Base-by-base conservation (phyloP, 2,797 vertebrate genomes). In the Gephyroberyx darwinii region DNA sequence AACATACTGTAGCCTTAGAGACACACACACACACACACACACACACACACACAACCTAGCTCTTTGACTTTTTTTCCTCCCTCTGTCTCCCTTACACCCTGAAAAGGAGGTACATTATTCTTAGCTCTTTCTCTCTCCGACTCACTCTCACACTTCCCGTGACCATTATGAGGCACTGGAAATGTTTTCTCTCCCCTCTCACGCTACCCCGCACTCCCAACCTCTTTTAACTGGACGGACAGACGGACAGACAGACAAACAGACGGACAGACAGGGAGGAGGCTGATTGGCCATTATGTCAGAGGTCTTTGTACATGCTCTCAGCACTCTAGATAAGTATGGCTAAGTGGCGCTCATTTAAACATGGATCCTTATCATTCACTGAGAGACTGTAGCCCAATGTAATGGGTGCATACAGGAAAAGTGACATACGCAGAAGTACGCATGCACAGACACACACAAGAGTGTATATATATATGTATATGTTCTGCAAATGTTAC, bases 341-440 rank as follows among this genome's bases (percentile, higher is more conserved):
- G 69, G 67, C 81, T 87, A 87, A 90, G 86, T 90, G 85, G 81
- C 73, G 77, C 86, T 83, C 81, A 78, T 84, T 63, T 83, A 90
- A 92, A 91, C 89, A 91, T 77, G 83, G 86, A 89, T 92, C 78
- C 82, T 88, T 92, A 90, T 92, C 89, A 60, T 81, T 77, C 69
- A 78, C 78, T 70, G 77, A 78, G 84, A 84, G 74, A 85, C 78
- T 71, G 71, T 39, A 67, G 72, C 74, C 54, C 35, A 8, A 65
- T 77, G 64, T 74, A 74, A 84, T 26, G 19, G 16, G 39, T 14
- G 37, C 9, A 8, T 14, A 19, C 55, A 57, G 31, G 17, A 35
- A 57, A n/a, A 57, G 7, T n/a, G 2, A 5, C 14, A 57, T n/a
- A 8, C 3, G 16, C 41, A 61, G 39, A 14, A 20, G 6, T 9